Evolutionary conservation across 2,113 vertebrate genomes (phyloP), one percentile per base, ranked within the genome.

Genomic region (Myotis brandtii): DNA sequence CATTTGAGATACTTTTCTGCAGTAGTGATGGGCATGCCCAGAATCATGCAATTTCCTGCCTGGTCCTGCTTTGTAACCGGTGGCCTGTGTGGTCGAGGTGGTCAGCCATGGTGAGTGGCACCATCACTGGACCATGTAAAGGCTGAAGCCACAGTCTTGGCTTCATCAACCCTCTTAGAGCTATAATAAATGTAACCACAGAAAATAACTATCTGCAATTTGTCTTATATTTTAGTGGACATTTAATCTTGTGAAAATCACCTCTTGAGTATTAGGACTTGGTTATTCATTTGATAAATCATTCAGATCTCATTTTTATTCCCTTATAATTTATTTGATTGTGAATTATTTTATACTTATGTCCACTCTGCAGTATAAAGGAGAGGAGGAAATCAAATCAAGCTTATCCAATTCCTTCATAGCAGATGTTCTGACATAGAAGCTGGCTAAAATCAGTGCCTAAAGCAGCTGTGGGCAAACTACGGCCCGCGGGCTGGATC

Each of bases 261-360:
- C 43, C 62, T 76, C 56, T 67, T 64, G 7, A 88, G 62, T 46
- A 6, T 79, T 59, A 59, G 18, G 75, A 72, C 30, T 86, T 86
- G 52, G 23, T 59, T 69, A 89, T 43, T 77, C 56, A 88, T 48
- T 72, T 92, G 40, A 43, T 43, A 86, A 40, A 64, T 77, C 67
- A 89, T 40, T 75, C 40, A 25, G 86, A 48, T 89, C 37, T 93
- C 17, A 64, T 17, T 90, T 75, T 92, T 90, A 73, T 30, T 75
- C 25, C 46, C 21, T 93, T 32, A 25, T 18, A 23, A 40, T 66
- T 77, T 72, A 37, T 25, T 69, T 37, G 27, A 46, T 32, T 84
- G 43, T 56, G 80, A 92, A 69, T 46, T 66, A 87, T 84, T 72
- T 72, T 64, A 79, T 3, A 73, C 37, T 37, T 27, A 43, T 86